phyloP scores from a whole-genome alignment of 2,113 vertebrate genomes.

The Dromaius novaehollandiae region DNA sequence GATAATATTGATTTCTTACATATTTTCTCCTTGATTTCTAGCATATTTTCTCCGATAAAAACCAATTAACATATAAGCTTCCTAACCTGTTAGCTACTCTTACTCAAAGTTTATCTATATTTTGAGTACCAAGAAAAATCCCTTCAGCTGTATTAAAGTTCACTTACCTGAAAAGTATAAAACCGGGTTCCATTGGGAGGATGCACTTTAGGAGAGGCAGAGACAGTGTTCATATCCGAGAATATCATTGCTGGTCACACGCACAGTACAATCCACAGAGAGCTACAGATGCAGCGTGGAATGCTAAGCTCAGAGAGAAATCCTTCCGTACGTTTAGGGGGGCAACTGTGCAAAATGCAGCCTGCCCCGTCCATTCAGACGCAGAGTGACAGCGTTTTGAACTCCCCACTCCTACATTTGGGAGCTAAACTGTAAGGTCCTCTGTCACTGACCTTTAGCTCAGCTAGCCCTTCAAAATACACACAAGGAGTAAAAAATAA shows the following conservation, averaged over 20 bases:
- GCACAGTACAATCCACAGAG: slow-evolving; percentile 83
- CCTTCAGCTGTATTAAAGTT: slow-evolving; percentile 49
- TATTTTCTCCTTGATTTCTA: slow-evolving; percentile 14
- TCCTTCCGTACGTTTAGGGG: slow-evolving; percentile 76
- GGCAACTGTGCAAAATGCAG: slow-evolving; percentile 70
- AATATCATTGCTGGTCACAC: slow-evolving; percentile 94
- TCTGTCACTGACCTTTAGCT: slow-evolving; percentile 52
- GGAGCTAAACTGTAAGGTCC: slow-evolving; percentile 68
- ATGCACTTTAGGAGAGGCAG: slow-evolving; percentile 94
- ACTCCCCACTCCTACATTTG: slow-evolving; percentile 64
- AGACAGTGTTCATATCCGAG: slow-evolving; percentile 94
- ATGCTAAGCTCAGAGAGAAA: slow-evolving; percentile 75
- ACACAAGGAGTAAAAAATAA: slow-evolving; percentile 33
- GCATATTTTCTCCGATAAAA: slow-evolving; percentile 8
- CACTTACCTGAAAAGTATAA: slow-evolving; percentile 97
- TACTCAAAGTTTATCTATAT: slow-evolving; percentile 57
- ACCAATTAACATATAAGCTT: slow-evolving; percentile 16
- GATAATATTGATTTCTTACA: neutral
- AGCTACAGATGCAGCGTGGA: slow-evolving; percentile 72
- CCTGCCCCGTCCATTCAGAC: slow-evolving; percentile 76
- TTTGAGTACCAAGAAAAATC: slow-evolving; percentile 48
- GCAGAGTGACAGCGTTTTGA: slow-evolving; percentile 47
- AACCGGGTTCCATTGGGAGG: slow-evolving; percentile 96
- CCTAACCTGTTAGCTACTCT: slow-evolving; percentile 14
- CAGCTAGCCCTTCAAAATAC: slow-evolving; percentile 52